These are phyloP conservation scores for Lottia gigantea DNA, from an alignment of 2,888 invertebrate species.

Conservation along the genomic window DNA sequence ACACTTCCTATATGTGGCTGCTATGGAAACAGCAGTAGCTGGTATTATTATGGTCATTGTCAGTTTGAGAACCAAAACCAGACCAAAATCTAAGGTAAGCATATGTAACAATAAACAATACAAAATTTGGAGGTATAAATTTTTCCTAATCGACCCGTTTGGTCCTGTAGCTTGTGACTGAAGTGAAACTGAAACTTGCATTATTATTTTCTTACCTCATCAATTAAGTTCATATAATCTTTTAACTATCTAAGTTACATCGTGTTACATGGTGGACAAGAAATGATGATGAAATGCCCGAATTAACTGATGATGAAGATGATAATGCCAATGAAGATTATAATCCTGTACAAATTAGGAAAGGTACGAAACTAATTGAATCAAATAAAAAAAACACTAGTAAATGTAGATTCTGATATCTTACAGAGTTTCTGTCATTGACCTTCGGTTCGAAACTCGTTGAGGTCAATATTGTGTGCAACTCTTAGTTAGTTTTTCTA, in stretches of 20 bases:
- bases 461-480: neutral
- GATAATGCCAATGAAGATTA: neutral
- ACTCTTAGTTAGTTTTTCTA: neutral
- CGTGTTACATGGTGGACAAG: constrained; percentile 49
- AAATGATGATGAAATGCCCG: constrained; percentile 30
- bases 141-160: too few relatives aligned
- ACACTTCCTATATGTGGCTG: constrained; percentile 34
- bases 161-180: too few relatives aligned
- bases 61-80: constrained; percentile 23
- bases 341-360: neutral
- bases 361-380: neutral
- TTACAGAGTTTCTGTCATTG: too few relatives aligned
- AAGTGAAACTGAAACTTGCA: too few relatives aligned
- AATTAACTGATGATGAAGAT: constrained; percentile 31
- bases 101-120: too few relatives aligned
- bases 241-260: constrained; percentile 32
- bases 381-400: too few relatives aligned
- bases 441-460: neutral
- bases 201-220: too few relatives aligned
- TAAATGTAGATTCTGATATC: neutral
- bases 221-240: too few relatives aligned
- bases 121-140: too few relatives aligned
- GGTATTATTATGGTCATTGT: constrained; percentile 22
- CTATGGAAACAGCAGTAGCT: constrained; percentile 29
- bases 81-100: constrained; percentile 25